Percentiles rank a stretch among this genome's conserved stretches.
These are phyloP conservation scores for Latrodectus elegans DNA, from an alignment of 2,888 invertebrate species.

Conservation along the genomic window DNA sequence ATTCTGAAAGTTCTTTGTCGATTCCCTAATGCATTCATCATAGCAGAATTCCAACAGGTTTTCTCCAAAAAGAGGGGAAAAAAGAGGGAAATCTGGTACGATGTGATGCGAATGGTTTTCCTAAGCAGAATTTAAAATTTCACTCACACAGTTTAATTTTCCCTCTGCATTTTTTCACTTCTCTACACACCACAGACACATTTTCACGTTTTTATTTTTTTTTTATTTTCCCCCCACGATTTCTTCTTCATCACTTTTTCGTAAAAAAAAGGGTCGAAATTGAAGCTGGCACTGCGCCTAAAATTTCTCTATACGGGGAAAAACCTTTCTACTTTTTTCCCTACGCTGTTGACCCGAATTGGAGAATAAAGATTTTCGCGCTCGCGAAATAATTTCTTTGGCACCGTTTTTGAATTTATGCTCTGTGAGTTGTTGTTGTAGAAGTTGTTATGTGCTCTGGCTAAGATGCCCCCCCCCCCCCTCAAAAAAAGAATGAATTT, in stretches of 20 bases:
- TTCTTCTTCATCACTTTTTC: constrained; percentile 39
- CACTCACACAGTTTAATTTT: constrained; percentile 52
- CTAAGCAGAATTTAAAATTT: constrained; percentile 58
- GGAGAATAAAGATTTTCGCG: constrained; percentile 59
- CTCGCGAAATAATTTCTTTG: constrained; percentile 65
- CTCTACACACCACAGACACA: background rate
- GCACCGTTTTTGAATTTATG: constrained; percentile 64
- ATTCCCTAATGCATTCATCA: constrained; percentile 28
- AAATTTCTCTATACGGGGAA: constrained; percentile 44
- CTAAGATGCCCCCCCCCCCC: background rate
- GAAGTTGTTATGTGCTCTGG: background rate
- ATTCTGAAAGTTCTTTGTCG: background rate
- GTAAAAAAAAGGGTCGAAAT: background rate
- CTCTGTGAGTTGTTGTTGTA: background rate
- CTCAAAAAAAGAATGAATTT: background rate
- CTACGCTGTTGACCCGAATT: constrained; percentile 51
- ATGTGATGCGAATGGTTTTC: constrained; percentile 30
- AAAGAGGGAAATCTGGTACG: constrained; percentile 10
- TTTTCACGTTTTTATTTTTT: background rate
- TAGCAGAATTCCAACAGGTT: constrained; percentile 52
- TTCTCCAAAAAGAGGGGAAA: background rate
- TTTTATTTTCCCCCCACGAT: background rate
- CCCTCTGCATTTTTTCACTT: background rate
- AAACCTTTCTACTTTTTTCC: background rate
- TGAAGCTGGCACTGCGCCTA: constrained; percentile 50